phyloP scores from a whole-genome alignment of 2,113 vertebrate species.

The Hippocampus mohnikei region DNA sequence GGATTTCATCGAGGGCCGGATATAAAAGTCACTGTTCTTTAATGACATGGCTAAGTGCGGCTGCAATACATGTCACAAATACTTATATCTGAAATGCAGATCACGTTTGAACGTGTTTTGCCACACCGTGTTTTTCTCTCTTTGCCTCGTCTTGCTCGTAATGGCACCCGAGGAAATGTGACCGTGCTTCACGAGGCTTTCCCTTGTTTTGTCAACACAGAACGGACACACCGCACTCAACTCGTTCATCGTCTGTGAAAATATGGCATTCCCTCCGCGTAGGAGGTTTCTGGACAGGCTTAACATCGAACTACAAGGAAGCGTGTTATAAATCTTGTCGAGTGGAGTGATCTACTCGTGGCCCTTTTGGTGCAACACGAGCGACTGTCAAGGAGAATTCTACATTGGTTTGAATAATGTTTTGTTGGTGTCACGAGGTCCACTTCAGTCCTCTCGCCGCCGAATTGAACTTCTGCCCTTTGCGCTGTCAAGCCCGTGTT shows the following conservation, averaged over 20 bases:
- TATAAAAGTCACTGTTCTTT: neutral
- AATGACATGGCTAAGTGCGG: neutral
- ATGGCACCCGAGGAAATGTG: neutral
- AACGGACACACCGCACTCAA: neutral
- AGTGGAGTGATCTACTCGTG: neutral
- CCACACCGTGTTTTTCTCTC: neutral
- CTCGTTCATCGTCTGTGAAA: neutral
- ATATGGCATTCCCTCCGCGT: neutral
- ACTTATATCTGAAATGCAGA: neutral
- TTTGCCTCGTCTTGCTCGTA: neutral
- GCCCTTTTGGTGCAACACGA: neutral
- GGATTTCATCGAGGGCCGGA: neutral
- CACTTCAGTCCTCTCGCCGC: constrained; percentile 14
- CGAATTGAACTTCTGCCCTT: constrained; percentile 63
- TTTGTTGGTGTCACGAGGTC: constrained; percentile 8
- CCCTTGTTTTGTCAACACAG: neutral
- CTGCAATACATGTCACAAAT: neutral
- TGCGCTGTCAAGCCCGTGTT: constrained; percentile 27
- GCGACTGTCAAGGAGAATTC: neutral
- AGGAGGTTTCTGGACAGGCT: neutral
- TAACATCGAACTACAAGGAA: neutral
- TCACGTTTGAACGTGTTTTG: neutral
- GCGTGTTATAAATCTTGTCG: neutral
- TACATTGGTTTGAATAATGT: neutral
- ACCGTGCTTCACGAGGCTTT: neutral